phyloP scores from a whole-genome alignment of 2,113 vertebrate genomes.

The Columba livia region DNA sequence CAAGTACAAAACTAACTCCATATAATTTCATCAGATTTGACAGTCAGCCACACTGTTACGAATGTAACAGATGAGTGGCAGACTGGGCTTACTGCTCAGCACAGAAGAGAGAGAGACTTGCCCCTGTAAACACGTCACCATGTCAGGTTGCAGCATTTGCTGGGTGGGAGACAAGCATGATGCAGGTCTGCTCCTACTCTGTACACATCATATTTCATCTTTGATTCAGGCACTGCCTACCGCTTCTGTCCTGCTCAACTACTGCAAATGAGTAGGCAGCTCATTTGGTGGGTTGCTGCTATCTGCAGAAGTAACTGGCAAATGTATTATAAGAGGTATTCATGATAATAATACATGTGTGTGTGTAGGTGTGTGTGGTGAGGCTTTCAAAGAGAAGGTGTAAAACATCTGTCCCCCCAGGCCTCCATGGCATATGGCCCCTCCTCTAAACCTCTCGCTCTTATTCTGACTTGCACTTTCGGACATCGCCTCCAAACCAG shows the following conservation, averaged over 20 bases:
- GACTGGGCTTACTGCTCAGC: neutral
- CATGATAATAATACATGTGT: neutral
- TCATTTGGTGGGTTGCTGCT: neutral
- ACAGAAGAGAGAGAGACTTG: neutral
- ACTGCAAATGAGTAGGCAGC: neutral
- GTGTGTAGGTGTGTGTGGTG: neutral
- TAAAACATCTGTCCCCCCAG: neutral
- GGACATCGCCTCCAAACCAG: neutral
- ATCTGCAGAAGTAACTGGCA: neutral
- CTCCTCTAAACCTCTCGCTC: neutral
- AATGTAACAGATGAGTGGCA: neutral
- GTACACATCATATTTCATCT: neutral
- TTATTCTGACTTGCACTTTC: neutral
- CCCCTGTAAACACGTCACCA: neutral
- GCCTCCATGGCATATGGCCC: neutral
- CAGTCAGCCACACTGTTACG: neutral
- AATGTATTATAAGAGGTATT: neutral
- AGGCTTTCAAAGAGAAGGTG: neutral
- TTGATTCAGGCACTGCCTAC: neutral
- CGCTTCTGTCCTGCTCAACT: neutral
- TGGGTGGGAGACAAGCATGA: fast-evolving
- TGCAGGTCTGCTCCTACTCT: neutral
- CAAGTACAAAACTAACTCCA: neutral
- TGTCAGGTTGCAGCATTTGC: neutral
- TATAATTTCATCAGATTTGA: slow-evolving; percentile 18